Conservation (phyloP, 1,140 invertebrate species). For the Octopus bimaculoides region DNA sequence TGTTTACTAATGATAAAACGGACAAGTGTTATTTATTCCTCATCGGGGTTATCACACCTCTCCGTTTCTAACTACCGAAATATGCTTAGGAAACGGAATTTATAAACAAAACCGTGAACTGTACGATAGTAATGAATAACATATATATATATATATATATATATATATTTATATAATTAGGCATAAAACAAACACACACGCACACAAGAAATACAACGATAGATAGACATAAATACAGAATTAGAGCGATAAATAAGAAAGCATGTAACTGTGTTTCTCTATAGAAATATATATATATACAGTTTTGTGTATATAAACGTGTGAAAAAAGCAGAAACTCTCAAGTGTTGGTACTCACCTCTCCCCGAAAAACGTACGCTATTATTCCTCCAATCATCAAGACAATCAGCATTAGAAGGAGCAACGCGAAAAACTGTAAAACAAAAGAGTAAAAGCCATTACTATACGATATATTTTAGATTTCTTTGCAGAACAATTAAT, state of each 20-base stretch:
- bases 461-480: too few relatives aligned
- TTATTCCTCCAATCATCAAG: conserved; percentile 33
- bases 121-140: too few relatives aligned
- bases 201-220: neutral
- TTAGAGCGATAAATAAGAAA: neutral
- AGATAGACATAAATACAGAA: neutral
- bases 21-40: too few relatives aligned
- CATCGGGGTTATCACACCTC: too few relatives aligned
- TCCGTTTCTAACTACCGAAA: too few relatives aligned
- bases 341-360: conserved; percentile 24
- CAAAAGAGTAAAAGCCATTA: neutral
- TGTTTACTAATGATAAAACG: too few relatives aligned
- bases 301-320: neutral
- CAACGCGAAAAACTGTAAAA: conserved; percentile 43
- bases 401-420: conserved; percentile 36
- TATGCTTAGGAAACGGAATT: too few relatives aligned
- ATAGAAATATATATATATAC: neutral
- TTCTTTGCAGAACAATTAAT: too few relatives aligned
- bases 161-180: too few relatives aligned
- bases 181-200: too few relatives aligned
- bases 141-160: too few relatives aligned
- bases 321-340: neutral
- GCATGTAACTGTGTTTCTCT: neutral
- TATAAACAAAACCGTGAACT: too few relatives aligned
- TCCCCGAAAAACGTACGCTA: conserved; percentile 36